Percentiles rank a stretch among this genome's conserved stretches.
Conservation (phyloP, 2,888 invertebrate species). For the Heteromyza rotundicornis region DNA sequence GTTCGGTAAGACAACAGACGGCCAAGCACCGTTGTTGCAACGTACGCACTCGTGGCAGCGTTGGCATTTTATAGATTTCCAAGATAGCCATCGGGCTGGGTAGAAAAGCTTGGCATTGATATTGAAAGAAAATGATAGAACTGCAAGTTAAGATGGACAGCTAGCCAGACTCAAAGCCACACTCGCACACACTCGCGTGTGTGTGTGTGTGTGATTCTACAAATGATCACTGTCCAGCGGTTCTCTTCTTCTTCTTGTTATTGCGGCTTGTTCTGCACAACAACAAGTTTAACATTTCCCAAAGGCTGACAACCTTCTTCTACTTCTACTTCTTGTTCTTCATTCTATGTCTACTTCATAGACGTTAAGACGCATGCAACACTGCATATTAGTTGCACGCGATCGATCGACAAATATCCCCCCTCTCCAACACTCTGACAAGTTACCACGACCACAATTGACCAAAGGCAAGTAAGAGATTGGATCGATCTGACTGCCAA, state of each 20-base stretch:
- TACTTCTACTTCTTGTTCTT: neutral
- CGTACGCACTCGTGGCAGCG: neutral
- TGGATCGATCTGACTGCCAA: conserved; percentile 15
- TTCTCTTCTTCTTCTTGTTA: no score
- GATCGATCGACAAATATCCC: conserved; percentile 27
- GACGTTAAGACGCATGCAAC: conserved; percentile 1
- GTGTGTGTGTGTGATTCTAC: no score
- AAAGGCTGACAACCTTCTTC: conserved; percentile 6
- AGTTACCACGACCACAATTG: conserved; percentile 10
- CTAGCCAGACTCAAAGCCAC: neutral
- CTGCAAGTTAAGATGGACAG: neutral
- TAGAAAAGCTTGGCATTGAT: neutral
- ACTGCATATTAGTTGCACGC: conserved; percentile 31
- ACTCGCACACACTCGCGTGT: no score
- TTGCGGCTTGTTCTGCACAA: neutral
- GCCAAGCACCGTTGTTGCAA: neutral
- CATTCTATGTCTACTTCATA: neutral
- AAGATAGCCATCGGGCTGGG: neutral
- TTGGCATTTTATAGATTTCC: neutral
- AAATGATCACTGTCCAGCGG: neutral
- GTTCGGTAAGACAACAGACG: neutral
- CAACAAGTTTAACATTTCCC: conserved; percentile 6
- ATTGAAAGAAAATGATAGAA: neutral
- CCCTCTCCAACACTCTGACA: no score
- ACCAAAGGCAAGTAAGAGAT: conserved; percentile 3